Conservation (phyloP, 2,888 invertebrate species). For the Parapristionchus giblindavisi region DNA sequence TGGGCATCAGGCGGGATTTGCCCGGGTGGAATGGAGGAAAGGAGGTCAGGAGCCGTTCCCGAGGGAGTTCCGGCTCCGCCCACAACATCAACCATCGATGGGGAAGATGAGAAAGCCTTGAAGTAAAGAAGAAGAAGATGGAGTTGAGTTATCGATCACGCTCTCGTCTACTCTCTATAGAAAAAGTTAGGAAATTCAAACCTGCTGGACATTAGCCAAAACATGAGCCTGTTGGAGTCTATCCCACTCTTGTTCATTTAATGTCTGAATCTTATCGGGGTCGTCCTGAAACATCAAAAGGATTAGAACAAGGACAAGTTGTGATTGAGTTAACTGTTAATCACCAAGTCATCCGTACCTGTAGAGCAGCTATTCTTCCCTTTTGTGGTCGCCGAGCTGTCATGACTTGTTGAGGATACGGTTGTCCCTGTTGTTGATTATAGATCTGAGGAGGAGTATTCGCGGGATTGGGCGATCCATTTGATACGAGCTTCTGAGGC, state of each 20-base stretch:
- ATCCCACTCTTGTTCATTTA: slow-evolving; percentile 86
- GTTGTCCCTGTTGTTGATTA: slow-evolving; percentile 43
- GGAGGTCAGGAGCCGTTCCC: slow-evolving; percentile 25
- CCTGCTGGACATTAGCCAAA: slow-evolving; percentile 88
- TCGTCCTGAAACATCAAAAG: slow-evolving; percentile 60
- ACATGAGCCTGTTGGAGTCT: slow-evolving; percentile 86
- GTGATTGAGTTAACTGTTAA: background rate
- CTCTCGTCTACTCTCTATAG: slow-evolving; percentile 45
- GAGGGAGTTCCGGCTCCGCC: slow-evolving; percentile 39
- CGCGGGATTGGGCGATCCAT: background rate
- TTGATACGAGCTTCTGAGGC: background rate
- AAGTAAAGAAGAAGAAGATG: background rate
- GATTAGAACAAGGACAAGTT: background rate
- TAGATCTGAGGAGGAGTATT: slow-evolving; percentile 1
- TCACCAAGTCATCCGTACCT: slow-evolving; percentile 41
- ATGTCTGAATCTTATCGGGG: slow-evolving; percentile 70
- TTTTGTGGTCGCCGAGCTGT: slow-evolving; percentile 64
- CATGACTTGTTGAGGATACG: slow-evolving; percentile 47
- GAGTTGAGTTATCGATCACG: slow-evolving; percentile 14
- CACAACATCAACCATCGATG: slow-evolving; percentile 49
- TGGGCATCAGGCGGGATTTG: slow-evolving; percentile 83
- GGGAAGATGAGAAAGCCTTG: slow-evolving; percentile 56
- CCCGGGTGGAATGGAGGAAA: slow-evolving; percentile 77
- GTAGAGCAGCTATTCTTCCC: slow-evolving; percentile 62
- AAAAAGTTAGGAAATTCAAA: slow-evolving; percentile 72